Evolutionary conservation across 1,140 invertebrate species (phyloP).

Genomic region (Zaprionus gabonicus): DNA sequence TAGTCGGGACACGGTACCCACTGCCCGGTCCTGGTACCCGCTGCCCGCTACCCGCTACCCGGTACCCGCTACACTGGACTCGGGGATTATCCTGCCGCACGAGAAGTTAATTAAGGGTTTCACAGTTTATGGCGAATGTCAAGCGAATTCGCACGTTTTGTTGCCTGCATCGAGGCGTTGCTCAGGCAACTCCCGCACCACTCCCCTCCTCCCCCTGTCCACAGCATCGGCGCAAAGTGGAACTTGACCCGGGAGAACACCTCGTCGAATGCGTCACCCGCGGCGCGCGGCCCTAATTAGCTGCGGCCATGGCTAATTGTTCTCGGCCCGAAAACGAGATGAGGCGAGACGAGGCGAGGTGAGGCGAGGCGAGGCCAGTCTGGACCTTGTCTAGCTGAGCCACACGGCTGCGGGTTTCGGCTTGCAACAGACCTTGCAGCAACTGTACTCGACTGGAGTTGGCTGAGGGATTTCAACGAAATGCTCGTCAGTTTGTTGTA

Average conservation of each 20-base stretch:
- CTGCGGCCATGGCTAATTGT: constrained; percentile 69
- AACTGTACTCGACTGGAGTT: neutral
- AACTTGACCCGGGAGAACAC: constrained; percentile 7
- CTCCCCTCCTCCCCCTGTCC: neutral
- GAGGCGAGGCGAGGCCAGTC: neutral
- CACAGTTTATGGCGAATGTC: constrained; percentile 68
- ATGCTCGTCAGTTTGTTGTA: no score
- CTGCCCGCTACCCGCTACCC: no score
- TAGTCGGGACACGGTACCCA: constrained; percentile 17
- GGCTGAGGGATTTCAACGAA: no score
- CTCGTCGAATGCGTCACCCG: constrained; percentile 45
- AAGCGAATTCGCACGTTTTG: constrained; percentile 31
- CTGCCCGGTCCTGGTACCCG: no score
- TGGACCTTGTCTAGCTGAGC: neutral
- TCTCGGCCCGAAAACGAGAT: constrained; percentile 37
- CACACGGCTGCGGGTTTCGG: neutral
- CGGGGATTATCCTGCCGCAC: neutral
- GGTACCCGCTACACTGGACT: neutral
- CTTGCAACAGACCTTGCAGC: neutral
- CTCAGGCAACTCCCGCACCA: neutral
- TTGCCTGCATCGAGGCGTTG: constrained; percentile 1
- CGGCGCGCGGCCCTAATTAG: constrained; percentile 69
- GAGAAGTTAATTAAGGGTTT: constrained; percentile 81
- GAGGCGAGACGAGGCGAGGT: neutral
- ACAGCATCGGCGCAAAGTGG: neutral